These are phyloP conservation scores for Drosophila mimetica DNA, from an alignment of 2,888 invertebrate species.

Conservation along the genomic window DNA sequence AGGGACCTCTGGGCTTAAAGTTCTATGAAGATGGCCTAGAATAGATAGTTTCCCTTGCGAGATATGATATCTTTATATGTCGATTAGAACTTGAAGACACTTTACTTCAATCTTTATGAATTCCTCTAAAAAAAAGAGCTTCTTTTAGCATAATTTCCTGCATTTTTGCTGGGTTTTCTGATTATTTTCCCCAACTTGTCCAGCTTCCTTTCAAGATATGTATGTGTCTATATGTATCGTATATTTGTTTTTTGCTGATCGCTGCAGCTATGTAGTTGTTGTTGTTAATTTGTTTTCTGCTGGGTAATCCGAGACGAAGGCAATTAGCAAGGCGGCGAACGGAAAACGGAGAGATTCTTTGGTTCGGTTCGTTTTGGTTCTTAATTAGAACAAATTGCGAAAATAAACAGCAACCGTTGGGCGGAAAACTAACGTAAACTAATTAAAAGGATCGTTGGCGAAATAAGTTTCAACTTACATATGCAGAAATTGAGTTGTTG, in stretches of 20 bases:
- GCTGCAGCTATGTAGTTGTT: conserved; percentile 23
- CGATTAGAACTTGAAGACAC: neutral
- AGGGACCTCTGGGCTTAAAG: too few relatives aligned
- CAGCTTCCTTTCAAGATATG: conserved; percentile 2
- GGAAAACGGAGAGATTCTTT: conserved; percentile 14
- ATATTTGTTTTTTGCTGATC: conserved; percentile 16
- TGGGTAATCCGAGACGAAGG: conserved; percentile 38
- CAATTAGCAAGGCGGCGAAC: conserved; percentile 26
- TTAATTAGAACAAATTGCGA: conserved; percentile 71
- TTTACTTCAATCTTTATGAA: neutral
- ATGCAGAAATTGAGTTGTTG: conserved; percentile 63
- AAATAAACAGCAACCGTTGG: conserved; percentile 61
- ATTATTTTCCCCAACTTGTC: conserved; percentile 2
- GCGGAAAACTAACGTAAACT: conserved; percentile 59
- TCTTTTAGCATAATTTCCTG: neutral
- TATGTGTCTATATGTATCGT: neutral
- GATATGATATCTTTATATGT: too few relatives aligned
- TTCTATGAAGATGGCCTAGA: too few relatives aligned
- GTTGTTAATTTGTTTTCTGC: conserved; percentile 8
- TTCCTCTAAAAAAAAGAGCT: neutral
- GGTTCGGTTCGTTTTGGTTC: conserved; percentile 16
- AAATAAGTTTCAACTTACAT: conserved; percentile 67
- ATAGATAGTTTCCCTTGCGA: too few relatives aligned
- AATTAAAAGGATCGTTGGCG: conserved; percentile 69
- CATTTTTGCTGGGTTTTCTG: conserved; percentile 1